phyloP scores from a whole-genome alignment of 2,888 invertebrate species.

The Chrysodeixis includens region DNA sequence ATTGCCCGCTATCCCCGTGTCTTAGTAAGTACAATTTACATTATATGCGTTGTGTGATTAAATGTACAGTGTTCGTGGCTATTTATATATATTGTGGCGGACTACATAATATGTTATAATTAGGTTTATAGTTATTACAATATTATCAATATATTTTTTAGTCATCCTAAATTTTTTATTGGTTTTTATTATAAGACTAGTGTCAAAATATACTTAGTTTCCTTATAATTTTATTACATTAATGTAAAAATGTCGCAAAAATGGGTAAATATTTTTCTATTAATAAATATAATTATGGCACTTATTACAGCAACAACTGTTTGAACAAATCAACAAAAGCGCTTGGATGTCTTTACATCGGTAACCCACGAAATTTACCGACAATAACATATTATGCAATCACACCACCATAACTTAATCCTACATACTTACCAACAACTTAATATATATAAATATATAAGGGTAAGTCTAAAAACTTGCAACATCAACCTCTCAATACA shows the following conservation, averaged over 20 bases:
- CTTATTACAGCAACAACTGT: too few species aligned
- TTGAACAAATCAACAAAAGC: too few species aligned
- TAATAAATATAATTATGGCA: too few species aligned
- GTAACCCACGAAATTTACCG: background rate
- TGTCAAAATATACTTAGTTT: too few species aligned
- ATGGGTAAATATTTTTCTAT: too few species aligned
- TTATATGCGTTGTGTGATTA: constrained; percentile 36
- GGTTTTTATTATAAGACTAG: too few species aligned
- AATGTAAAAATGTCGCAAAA: too few species aligned
- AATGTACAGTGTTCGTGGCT: constrained; percentile 54
- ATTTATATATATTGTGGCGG: constrained; percentile 40
- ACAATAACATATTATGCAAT: constrained; percentile 66
- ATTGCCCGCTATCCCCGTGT: constrained; percentile 37
- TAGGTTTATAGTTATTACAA: too few species aligned
- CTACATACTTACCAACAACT: constrained; percentile 73
- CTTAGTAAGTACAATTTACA: constrained; percentile 32
- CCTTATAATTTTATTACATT: too few species aligned
- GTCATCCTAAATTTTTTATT: too few species aligned
- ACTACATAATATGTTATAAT: constrained; percentile 58
- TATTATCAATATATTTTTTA: too few species aligned
- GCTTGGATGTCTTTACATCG: background rate
- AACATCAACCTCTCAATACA: constrained; percentile 82
- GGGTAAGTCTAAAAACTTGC: constrained; percentile 76
- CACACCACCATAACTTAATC: constrained; percentile 60
- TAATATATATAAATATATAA: constrained; percentile 58